A percentile compares a stretch with the other conserved stretches of the same genome.
Evolutionary conservation across 2,888 invertebrate species (phyloP).

Genomic region (Philhelius pedissequus): DNA sequence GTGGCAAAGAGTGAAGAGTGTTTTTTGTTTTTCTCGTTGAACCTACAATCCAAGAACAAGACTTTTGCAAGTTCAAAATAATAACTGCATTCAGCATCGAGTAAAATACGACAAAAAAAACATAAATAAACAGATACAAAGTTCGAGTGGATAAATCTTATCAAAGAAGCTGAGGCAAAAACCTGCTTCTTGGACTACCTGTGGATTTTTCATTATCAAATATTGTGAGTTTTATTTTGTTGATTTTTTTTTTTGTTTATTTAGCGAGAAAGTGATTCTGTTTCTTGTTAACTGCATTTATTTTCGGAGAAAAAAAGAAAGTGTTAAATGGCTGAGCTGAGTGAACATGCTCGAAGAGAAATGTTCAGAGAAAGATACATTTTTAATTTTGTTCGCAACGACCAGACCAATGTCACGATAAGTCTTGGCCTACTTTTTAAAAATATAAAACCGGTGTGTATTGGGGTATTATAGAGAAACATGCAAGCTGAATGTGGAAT

Average conservation of each 20-base stretch:
- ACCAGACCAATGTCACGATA: constrained; percentile 3
- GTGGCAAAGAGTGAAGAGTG: constrained; percentile 66
- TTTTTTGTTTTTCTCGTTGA: neutral
- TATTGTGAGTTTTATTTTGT: constrained; percentile 30
- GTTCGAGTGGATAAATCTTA: constrained; percentile 41
- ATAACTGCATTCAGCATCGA: constrained; percentile 25
- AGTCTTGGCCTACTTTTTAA: constrained; percentile 47
- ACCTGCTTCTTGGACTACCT: constrained; percentile 33
- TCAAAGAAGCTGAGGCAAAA: constrained; percentile 31
- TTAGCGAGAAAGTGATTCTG: constrained; percentile 40
- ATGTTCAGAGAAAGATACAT: constrained; percentile 21
- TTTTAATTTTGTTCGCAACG: constrained; percentile 4
- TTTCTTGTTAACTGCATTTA: neutral
- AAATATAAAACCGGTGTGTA: constrained; percentile 28
- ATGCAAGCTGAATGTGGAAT: neutral
- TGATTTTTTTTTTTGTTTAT: neutral
- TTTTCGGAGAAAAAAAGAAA: constrained; percentile 51
- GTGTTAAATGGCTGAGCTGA: constrained; percentile 17
- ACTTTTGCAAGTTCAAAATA: constrained; percentile 16
- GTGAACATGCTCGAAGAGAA: neutral
- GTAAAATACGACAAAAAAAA: neutral
- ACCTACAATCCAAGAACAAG: neutral
- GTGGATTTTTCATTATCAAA: constrained; percentile 27
- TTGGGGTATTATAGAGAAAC: neutral
- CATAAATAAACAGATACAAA: no score